These are phyloP conservation scores for Tetragnatha montana DNA, from an alignment of 2,888 invertebrate genomes.

Conservation along the genomic window DNA sequence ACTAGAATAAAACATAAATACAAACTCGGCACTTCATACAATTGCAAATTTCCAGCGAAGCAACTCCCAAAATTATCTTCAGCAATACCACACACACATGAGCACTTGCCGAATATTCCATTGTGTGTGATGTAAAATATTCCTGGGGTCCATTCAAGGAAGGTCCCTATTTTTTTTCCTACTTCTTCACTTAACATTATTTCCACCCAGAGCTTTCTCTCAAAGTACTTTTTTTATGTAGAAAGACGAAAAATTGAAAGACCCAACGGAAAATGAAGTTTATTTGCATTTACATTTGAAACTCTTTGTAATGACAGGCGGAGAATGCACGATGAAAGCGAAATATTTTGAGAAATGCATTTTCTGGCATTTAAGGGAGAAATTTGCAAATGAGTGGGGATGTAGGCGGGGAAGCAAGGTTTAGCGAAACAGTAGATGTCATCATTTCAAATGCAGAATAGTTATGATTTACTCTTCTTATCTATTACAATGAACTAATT, in stretches of 20 bases:
- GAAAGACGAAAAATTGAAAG: not conserved
- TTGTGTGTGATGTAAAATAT: not conserved
- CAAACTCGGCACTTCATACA: not conserved
- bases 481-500: too few relatives aligned
- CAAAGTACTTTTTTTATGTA: not conserved
- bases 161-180: not conserved
- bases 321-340: not conserved
- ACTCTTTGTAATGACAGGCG: not conserved
- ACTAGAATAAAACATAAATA: not conserved
- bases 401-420: too few relatives aligned
- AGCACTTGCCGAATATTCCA: not conserved
- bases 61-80: not conserved
- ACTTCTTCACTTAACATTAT: not conserved
- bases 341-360: not conserved
- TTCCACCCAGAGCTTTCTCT: not conserved
- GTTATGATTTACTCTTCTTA: too few relatives aligned
- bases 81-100: not conserved
- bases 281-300: conserved; percentile 1
- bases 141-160: not conserved
- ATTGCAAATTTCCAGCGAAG: not conserved
- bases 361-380: not conserved
- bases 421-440: too few relatives aligned
- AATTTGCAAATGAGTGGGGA: not conserved
- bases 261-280: not conserved
- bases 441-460: too few relatives aligned